Percentiles rank a stretch among this genome's conserved stretches.
phyloP scores from a whole-genome alignment of 2,888 invertebrate species.

The Euproctis similis region DNA sequence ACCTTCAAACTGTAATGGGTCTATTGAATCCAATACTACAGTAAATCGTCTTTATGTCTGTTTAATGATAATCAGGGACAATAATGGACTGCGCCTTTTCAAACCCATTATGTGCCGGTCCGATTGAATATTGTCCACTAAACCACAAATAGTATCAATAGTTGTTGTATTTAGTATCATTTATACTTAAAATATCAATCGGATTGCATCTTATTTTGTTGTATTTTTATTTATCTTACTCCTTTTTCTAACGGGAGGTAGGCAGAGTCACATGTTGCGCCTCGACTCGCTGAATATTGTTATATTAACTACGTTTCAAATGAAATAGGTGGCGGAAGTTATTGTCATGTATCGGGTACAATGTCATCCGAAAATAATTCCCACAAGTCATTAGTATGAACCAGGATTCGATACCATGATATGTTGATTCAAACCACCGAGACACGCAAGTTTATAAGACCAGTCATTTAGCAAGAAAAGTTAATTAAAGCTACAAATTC shows the following conservation, averaged over 20 bases:
- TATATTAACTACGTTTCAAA: too few relatives aligned
- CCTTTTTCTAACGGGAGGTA: not conserved
- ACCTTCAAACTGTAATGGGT: conserved; percentile 41
- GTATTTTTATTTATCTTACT: not conserved
- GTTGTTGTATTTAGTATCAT: conserved; percentile 23
- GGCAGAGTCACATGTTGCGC: too few relatives aligned
- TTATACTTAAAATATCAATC: conserved; percentile 6
- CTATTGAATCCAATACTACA: conserved; percentile 42
- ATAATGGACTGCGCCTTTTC: conserved; percentile 47
- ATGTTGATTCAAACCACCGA: too few relatives aligned
- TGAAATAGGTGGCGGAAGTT: too few relatives aligned
- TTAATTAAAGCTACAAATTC: too few relatives aligned
- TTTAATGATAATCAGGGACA: conserved; percentile 55
- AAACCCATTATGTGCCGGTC: conserved; percentile 36
- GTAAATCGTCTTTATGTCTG: conserved; percentile 57
- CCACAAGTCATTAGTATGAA: too few relatives aligned
- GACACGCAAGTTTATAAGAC: too few relatives aligned
- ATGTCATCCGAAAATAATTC: too few relatives aligned
- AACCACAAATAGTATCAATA: conserved; percentile 52
- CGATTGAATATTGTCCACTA: conserved; percentile 33
- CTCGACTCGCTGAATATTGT: too few relatives aligned
- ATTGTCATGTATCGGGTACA: too few relatives aligned
- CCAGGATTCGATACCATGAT: too few relatives aligned
- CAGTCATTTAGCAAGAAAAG: too few relatives aligned
- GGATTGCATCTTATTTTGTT: not conserved